Base-by-base conservation (phyloP, 2,888 invertebrate genomes). In the Proisotoma minuta region DNA sequence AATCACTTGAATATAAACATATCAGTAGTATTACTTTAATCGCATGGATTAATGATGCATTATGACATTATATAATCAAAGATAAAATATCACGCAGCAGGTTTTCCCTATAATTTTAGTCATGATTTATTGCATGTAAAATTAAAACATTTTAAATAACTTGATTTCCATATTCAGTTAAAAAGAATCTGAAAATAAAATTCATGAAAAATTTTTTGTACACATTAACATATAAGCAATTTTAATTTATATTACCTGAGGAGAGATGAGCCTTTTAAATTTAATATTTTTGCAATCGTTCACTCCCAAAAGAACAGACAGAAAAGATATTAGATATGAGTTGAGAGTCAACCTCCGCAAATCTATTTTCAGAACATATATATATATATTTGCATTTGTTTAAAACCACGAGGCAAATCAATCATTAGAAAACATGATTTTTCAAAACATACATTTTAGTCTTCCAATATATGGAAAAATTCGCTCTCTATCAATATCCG, bases 261-360 rank as follows among this genome's bases (percentile, higher is more conserved):
- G 57, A n/a, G 67, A 67, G 2, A 28, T 28, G 22, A 68, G 61
- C 18, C 63, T 59, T 34, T 60, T 63, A 18, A 60, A 22, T 58
- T 59, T 63, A 10, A 68, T 50, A 5, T 22, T 27, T 54, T 68
- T 65, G 57, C 68, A 68, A 26, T 68, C 62, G 47, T 57, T 63
- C 29, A 63, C 63, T 60, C 68, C 68, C 4, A 63, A 56, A 4
- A 66, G 49, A n/a, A 68, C 48, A 15, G 68, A 59, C 26, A 68
- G 51, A 40, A 54, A 68, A 20, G 61, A 65, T 48, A 68, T 43
- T 18, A 10, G 23, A 53, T 63, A 57, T 3, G 65, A 65, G 29
- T 49, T 59, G 22, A 68, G 63, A 10, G 50, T 40, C 22, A 68
- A 58, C 23, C 54, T 62, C 34, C 60, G 27, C 29, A 68, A 58